Evolutionary conservation across 1,140 invertebrate species (phyloP).

Genomic region (Lepeophtheirus salmonis): DNA sequence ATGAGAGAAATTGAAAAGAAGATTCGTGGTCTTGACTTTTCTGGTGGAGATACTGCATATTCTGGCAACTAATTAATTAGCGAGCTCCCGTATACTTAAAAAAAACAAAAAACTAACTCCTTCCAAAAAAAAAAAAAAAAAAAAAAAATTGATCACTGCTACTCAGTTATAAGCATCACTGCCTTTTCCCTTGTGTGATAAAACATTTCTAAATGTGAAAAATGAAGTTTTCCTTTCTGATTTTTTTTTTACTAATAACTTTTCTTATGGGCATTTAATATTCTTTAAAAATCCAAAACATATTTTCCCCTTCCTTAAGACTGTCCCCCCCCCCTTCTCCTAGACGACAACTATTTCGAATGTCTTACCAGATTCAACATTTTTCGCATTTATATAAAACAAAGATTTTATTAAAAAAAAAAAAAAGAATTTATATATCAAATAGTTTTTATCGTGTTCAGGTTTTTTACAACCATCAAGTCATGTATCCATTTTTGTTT

Average conservation of each 20-base stretch:
- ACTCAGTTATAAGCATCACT: background rate
- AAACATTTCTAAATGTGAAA: background rate
- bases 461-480: background rate
- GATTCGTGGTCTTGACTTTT: background rate
- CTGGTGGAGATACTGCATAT: background rate
- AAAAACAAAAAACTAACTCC: background rate
- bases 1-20: constrained; percentile 12
- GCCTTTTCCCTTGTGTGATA: background rate
- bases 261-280: background rate
- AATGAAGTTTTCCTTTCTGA: background rate
- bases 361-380: no score
- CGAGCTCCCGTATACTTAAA: no score
- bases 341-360: no score
- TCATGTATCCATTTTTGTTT: background rate
- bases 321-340: background rate
- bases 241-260: background rate
- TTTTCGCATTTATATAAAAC: background rate
- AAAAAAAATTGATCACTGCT: no score
- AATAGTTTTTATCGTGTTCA: background rate
- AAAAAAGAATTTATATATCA: no score
- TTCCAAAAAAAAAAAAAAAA: no score
- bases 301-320: background rate
- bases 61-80: no score
- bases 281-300: background rate
- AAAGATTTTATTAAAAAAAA: background rate